Base-by-base conservation (phyloP, 2,888 invertebrate genomes). In the Caenorhabditis afra region DNA sequence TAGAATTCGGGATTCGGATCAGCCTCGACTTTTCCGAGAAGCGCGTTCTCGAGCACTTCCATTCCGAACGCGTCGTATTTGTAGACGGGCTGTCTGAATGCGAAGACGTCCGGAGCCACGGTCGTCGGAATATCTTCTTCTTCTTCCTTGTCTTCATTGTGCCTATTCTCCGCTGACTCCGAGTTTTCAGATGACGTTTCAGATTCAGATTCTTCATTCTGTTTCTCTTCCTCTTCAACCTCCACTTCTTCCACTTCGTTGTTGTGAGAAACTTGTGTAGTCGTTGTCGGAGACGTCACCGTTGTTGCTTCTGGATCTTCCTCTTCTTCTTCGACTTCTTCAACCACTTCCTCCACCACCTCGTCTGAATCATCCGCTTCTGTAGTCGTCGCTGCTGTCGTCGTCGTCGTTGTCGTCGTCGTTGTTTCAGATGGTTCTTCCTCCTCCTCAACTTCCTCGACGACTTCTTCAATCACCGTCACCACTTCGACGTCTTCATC, bases 21-120 rank as follows among this genome's bases (percentile, higher is more conserved):
- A 0, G 84, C 84, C 10, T 75, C 79, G 3, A 84, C 82, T 71
- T 64, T 44, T 58, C 84, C 84, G 16, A 84, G 16, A 0, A 80
- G 53, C 22, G 79, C 76, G 22, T 81, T 81, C 23, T 82, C 82
- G 35, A 67, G 41, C 3, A 70, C 53, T 44, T 80, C 78, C 67
- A 71, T 64, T 16, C 84, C 84, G 37, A 79, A 66, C 5, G 78
- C 82, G 22, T 81, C 76, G 39, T 81, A 84, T 0, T 45, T 57
- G 49, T 84, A 84, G 3, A 65, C 58, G 8, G 61, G 22, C n/a
- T 80, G 70, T 3, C 58, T 53, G 73, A 84, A 84, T n/a, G 59
- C 41, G 66, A 83, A 83, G 20, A 39, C 62, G 3, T 1, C 23
- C 41, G 50, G 8, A 57, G 52, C 18, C 29, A 29, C 29, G 3